These are phyloP conservation scores for Aphrophora alni DNA, from an alignment of 2,888 invertebrate genomes.

Conservation along the genomic window DNA sequence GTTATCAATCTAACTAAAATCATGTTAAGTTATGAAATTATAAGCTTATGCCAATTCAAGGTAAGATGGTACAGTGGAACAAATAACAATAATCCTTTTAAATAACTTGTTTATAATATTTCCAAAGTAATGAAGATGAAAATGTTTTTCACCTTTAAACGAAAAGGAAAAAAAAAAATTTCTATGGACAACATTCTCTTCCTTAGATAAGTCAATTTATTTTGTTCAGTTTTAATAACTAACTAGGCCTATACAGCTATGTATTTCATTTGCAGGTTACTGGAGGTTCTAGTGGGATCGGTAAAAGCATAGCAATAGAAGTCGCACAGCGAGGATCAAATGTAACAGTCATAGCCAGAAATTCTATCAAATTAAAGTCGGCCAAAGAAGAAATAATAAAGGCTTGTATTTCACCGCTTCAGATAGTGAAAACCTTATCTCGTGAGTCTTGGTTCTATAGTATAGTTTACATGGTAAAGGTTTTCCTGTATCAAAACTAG, in stretches of 20 bases:
- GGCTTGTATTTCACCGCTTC: conserved; percentile 59
- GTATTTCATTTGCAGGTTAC: conserved; percentile 66
- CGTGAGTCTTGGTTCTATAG: conserved; percentile 52
- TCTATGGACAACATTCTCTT: too few relatives aligned
- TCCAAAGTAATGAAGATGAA: too few relatives aligned
- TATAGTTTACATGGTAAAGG: too few relatives aligned
- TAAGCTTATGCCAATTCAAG: too few relatives aligned
- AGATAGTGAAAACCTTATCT: conserved; percentile 68
- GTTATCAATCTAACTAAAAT: too few relatives aligned
- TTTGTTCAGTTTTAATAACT: not conserved
- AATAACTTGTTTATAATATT: too few relatives aligned
- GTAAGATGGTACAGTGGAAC: too few relatives aligned
- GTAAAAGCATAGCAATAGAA: conserved; percentile 80
- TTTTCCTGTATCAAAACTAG: too few relatives aligned
- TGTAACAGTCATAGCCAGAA: conserved; percentile 90
- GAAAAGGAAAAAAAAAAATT: too few relatives aligned
- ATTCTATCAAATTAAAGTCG: conserved; percentile 69
- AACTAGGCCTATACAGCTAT: not conserved
- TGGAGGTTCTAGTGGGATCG: conserved; percentile 97
- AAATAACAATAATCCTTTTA: too few relatives aligned
- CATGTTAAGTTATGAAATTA: too few relatives aligned
- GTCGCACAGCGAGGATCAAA: conserved; percentile 82
- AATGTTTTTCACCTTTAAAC: not conserved
- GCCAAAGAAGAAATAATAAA: conserved; percentile 67
- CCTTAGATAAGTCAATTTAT: not conserved